These are phyloP conservation scores for Gadopsis marmoratus DNA, from an alignment of 2,797 vertebrate genomes.

Conservation along the genomic window DNA sequence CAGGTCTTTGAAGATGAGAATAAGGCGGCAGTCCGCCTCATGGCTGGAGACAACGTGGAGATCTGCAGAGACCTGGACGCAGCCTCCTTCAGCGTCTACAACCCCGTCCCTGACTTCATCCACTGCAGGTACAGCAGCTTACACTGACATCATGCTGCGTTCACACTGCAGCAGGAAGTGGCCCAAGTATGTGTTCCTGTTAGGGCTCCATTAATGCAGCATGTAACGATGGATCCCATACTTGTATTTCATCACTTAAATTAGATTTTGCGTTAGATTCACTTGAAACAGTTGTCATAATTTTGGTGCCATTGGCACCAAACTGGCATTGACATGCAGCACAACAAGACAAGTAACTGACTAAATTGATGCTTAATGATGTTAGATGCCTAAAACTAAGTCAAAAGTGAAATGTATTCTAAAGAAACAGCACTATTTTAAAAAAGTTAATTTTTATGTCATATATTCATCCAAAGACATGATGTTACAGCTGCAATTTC, in stretches of 20 bases:
- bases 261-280: slow-evolving; percentile 19
- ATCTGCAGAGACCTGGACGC: slow-evolving; percentile 98
- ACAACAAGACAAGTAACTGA: slow-evolving; percentile 24
- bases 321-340: slow-evolving; percentile 30
- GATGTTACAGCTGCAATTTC: background rate
- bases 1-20: slow-evolving; percentile 98
- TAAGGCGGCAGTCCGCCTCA: slow-evolving; percentile 93
- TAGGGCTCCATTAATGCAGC: background rate
- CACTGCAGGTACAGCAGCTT: slow-evolving; percentile 91
- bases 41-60: slow-evolving; percentile 98
- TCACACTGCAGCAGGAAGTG: slow-evolving; percentile 12
- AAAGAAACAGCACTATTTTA: slow-evolving; percentile 18
- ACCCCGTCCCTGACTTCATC: slow-evolving; percentile 98
- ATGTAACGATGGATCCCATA: background rate
- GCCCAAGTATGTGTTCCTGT: background rate
- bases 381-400: slow-evolving; percentile 37
- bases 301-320: slow-evolving; percentile 30
- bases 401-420: slow-evolving; percentile 32
- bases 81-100: slow-evolving; percentile 96
- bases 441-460: background rate
- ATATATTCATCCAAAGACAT: background rate
- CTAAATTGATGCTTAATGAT: slow-evolving; percentile 53
- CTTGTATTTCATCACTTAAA: slow-evolving; percentile 3
- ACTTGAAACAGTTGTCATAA: slow-evolving; percentile 16
- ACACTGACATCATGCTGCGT: background rate